A percentile compares a stretch with the other conserved stretches of the same genome.
Conservation (phyloP, 2,797 vertebrate genomes). For the Cephalopachus bancanus region DNA sequence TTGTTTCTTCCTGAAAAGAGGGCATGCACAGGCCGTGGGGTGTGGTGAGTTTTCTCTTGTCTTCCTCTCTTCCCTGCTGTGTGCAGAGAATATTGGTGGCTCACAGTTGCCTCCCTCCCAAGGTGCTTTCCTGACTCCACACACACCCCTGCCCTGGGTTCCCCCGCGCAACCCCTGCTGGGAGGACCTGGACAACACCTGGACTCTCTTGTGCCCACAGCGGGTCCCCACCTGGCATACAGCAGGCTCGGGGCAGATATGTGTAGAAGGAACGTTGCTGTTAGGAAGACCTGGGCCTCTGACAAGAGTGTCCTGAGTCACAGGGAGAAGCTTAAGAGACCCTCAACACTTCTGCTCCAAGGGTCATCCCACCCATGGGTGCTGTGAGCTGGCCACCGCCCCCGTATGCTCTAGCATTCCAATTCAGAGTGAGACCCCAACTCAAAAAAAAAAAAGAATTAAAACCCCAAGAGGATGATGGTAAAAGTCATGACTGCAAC, state of each 20-base stretch:
- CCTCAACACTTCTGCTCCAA: too few relatives aligned
- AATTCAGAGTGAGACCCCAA: too few relatives aligned
- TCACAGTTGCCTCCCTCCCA: accelerated
- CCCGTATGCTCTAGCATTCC: too few relatives aligned
- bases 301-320: accelerated
- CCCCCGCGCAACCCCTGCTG: background rate
- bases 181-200: background rate
- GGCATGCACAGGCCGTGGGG: background rate
- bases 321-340: too few relatives aligned
- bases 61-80: background rate
- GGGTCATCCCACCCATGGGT: too few relatives aligned
- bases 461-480: too few relatives aligned
- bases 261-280: background rate
- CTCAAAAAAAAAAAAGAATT: too few relatives aligned
- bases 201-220: background rate
- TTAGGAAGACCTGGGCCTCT: background rate
- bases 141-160: background rate
- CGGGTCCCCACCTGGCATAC: background rate
- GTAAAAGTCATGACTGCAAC: too few relatives aligned
- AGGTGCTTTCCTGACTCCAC: too few relatives aligned
- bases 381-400: too few relatives aligned
- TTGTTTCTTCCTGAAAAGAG: background rate
- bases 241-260: background rate
- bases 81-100: background rate
- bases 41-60: background rate